Evolutionary conservation across 2,888 invertebrate species (phyloP), one percentile per base, ranked within the genome.

Genomic region (Leptinotarsa peninsularis): DNA sequence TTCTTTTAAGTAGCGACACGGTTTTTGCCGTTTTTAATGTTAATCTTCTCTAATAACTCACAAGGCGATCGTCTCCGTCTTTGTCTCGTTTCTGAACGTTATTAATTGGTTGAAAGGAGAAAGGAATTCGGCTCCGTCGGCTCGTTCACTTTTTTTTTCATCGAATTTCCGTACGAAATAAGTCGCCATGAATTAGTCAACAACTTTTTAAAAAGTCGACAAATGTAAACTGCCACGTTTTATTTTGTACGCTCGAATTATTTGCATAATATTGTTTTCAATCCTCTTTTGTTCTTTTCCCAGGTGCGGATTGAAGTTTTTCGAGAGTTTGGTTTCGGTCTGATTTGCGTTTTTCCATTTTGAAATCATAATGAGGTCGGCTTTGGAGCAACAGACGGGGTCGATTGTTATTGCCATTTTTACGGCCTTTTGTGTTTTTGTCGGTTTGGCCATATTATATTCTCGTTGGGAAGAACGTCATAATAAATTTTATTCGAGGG

Each of bases 171-270:
- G 67, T 73, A 67, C 71, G 82, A 84, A 85, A 85, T 85, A 86
- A 86, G 85, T 85, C 84, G 84, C 83, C 83, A 86, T 86, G 86
- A 87, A 87, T 87, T 87, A 87, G 86, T 86, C 86, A 87, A 86
- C 86, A 85, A 86, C 84, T 86, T 87, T 87, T 86, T 69, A 86
- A 76, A 86, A 80, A 85, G 86, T 86, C 84, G 83, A 84, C 84
- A 83, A 85, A 86, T 86, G 86, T 86, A 86, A 85, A 86, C 86
- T 86, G 86, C 86, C 86, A 86, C 85, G 86, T 86, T 86, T 86
- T 85, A 85, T 86, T 86, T 84, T 83, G 82, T 82, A 83, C 83
- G 85, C 85, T 83, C 83, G 85, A 84, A 84, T 85, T 86, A 85
- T 86, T 86, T 86, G 85, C 86, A 86, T 86, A 86, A 86, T 84